Base-by-base conservation (phyloP, 2,113 vertebrate species). In the Misgurnus mizolepis region DNA sequence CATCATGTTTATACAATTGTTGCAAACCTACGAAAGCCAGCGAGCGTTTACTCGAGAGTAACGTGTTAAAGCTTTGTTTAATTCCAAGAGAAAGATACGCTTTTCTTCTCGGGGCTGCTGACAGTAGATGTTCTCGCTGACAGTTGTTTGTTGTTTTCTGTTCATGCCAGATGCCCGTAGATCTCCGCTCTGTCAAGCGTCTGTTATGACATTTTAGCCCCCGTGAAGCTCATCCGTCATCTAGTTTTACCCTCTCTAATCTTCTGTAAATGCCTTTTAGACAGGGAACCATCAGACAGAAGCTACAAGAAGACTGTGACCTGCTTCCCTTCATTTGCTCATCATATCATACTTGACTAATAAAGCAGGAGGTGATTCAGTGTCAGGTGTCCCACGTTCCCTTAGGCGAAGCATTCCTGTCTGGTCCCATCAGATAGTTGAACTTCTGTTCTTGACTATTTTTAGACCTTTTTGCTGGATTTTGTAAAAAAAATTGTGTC, bases 201-300 rank as follows among this genome's bases (percentile, higher is more conserved):
- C 41, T 76, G 65, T 76, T 81, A 39, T 76, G 70, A 66, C 64
- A 66, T 66, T 80, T 45, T 2, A 71, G 78, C 15, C 47, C 41
- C n/a, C 14, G n/a, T 15, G 72, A 60, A 68, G 22, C 41, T 76
- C 60, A 17, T 67, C 62, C 10, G 17, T 67, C 40, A 47, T 67
- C 40, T 40, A 14, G 41, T 67, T 60, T 10, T 81, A 9, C 40
- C 6, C 15, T 47, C 58, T 64, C 22, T 80, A 62, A 80, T 80
- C 17, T 78, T 61, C 18, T 49, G 43, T 5, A 62, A 62, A 62
- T 39, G 34, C 27, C 45, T 62, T 47, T 58, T 7, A 73, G 55
- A 45, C 50, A 1, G 55, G 69, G 18, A 50, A 8, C 9, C 45
- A 49, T 22, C 15, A 55, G 50, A 40, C 22, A 58, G 55, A 58